A percentile compares a stretch with the other conserved stretches of the same genome.
These are phyloP conservation scores for Luperina testacea DNA, from an alignment of 2,888 invertebrate species.

Conservation along the genomic window DNA sequence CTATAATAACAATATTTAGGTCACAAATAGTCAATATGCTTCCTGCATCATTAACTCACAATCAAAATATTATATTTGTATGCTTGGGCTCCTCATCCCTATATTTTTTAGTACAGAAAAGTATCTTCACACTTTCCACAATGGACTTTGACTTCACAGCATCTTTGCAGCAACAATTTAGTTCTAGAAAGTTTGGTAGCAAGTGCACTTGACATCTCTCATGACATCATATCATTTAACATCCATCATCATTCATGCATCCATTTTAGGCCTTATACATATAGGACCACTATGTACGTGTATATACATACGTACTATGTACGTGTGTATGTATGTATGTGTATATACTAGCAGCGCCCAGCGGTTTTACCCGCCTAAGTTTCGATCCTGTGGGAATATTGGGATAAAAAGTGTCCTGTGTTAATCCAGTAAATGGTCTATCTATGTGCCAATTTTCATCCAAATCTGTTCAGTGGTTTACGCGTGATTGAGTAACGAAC, in stretches of 20 bases:
- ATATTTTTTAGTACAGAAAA: constrained; percentile 2
- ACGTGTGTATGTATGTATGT: too few relatives aligned
- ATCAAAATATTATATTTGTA: constrained; percentile 16
- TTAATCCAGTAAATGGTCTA: too few relatives aligned
- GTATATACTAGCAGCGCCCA: background rate
- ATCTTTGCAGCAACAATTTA: constrained; percentile 1
- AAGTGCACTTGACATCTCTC: constrained; percentile 35
- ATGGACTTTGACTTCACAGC: background rate
- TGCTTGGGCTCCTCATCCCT: constrained; percentile 10
- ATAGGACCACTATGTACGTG: background rate
- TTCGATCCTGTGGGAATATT: too few relatives aligned
- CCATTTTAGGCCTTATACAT: background rate
- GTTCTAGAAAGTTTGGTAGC: constrained; percentile 24
- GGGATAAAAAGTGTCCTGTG: too few relatives aligned
- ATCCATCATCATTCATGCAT: constrained; percentile 16
- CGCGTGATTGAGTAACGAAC: too few relatives aligned
- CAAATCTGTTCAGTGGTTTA: too few relatives aligned
- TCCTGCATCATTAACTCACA: constrained; percentile 22
- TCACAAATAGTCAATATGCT: constrained; percentile 16
- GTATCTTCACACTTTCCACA: background rate
- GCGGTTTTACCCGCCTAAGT: too few relatives aligned
- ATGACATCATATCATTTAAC: constrained; percentile 32
- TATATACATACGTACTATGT: too few relatives aligned
- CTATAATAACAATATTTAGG: constrained; percentile 6
- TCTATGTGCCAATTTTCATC: too few relatives aligned